phyloP scores from a whole-genome alignment of 53 echinoderm and acorn worm species.

The Pentamera pediparva region DNA sequence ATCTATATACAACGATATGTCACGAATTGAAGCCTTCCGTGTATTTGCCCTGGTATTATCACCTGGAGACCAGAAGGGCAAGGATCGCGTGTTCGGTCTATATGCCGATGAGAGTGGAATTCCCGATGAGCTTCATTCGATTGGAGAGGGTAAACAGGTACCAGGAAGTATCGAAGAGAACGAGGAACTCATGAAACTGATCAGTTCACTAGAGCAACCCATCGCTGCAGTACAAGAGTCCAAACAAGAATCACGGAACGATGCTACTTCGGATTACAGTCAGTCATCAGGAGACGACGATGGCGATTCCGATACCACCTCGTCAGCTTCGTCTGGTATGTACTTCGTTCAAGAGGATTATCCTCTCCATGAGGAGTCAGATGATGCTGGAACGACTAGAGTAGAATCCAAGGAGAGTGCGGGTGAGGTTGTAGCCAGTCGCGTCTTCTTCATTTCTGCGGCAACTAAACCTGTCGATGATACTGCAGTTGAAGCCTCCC shows the following conservation, averaged over 20 bases:
- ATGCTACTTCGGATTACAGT: too few relatives aligned
- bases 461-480: background rate
- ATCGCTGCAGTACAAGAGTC: background rate
- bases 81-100: background rate
- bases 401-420: background rate
- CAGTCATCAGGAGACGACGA: background rate
- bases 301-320: background rate
- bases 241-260: background rate
- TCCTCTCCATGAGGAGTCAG: background rate
- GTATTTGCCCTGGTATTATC: conserved; percentile 20
- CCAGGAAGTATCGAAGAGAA: background rate
- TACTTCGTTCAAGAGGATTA: conserved; percentile 1
- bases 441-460: background rate
- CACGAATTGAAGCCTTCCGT: too few relatives aligned
- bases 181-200: background rate
- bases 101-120: background rate
- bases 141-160: background rate
- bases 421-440: background rate
- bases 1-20: background rate
- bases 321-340: conserved; percentile 21
- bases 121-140: background rate
- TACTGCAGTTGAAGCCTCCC: background rate
- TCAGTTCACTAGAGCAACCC: background rate
- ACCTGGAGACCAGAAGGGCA: background rate
- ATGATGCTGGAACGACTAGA: too few relatives aligned